Evolutionary conservation across 2,888 invertebrate species (phyloP), one percentile per base, ranked within the genome.

Genomic region (Bellardia bayeri): DNA sequence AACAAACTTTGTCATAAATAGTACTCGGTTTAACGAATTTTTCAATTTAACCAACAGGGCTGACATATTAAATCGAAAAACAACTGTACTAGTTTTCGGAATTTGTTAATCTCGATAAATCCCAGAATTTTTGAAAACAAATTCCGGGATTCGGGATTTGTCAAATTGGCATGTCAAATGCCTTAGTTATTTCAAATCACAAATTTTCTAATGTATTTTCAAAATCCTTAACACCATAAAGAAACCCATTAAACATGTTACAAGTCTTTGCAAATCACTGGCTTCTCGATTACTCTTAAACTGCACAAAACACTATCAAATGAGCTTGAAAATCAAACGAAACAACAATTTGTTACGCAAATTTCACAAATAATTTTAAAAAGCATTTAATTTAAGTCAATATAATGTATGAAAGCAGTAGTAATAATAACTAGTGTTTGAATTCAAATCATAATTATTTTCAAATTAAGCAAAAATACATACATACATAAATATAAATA

Each of bases 361-460:
- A 49, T 83, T 83, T 76, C n/a, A 37, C 16, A 78, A 71, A 71
- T 58, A 49, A 61, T 64, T 78, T 33, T 23, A 72, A 81, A 82
- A 82, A 23, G 14, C 56, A 64, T 83, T 71, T 64, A 78, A 78
- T 78, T 83, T 56, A 83, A 83, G 78, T 78, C 71, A 76, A 45
- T 66, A 66, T 56, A 64, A 37, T 78, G 56, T 64, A 40, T 3
- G 1, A 14, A 49, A 13, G 4, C n/a, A 30, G 45, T 45, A 45
- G 45, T 7, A 14, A 8, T 2, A 30, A 68, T 40, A n/a, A 69
- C 54, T 56, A 14, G 37, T 54, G 63, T 76, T 49, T 64, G 78
- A 71, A 49, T 78, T 78, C 45, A 78, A 83, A 78, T 78, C 76
- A 76, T 83, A 83, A 83, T 83, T 83, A 83, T 83, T 83, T 83